Evolutionary conservation across 2,888 invertebrate genomes (phyloP).

Genomic region (Athripsodes cinereus): DNA sequence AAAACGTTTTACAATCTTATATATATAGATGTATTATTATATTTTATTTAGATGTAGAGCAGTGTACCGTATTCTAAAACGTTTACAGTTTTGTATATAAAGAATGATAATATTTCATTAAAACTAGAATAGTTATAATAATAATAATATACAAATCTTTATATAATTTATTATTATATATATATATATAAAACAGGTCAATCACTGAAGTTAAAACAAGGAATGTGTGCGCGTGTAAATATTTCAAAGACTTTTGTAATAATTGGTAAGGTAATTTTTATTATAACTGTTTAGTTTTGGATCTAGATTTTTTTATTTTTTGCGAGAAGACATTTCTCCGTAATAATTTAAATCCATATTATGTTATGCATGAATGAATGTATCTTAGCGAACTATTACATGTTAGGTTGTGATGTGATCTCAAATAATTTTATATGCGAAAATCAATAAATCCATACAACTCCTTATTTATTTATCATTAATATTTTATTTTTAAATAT

Average conservation of each 20-base stretch:
- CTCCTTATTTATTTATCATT: background rate
- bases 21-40: background rate
- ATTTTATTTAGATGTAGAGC: background rate
- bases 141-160: background rate
- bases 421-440: too few relatives aligned
- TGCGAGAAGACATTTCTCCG: too few relatives aligned
- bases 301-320: too few relatives aligned
- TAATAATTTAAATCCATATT: too few relatives aligned
- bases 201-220: background rate
- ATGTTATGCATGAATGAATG: too few relatives aligned
- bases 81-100: constrained; percentile 7
- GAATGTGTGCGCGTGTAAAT: too few relatives aligned
- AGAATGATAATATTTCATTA: background rate
- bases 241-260: too few relatives aligned
- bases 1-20: background rate
- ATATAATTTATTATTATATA: background rate
- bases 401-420: too few relatives aligned
- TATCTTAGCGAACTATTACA: too few relatives aligned
- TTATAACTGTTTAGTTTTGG: too few relatives aligned
- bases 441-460: background rate
- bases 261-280: too few relatives aligned
- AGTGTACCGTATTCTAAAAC: constrained; percentile 13
- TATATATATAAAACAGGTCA: constrained; percentile 13
- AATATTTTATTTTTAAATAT: background rate
- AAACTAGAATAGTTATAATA: background rate